Percentiles rank a stretch among this genome's conserved stretches.
Evolutionary conservation across 2,113 vertebrate genomes (phyloP).

Genomic region (Bambusicola thoracicus): DNA sequence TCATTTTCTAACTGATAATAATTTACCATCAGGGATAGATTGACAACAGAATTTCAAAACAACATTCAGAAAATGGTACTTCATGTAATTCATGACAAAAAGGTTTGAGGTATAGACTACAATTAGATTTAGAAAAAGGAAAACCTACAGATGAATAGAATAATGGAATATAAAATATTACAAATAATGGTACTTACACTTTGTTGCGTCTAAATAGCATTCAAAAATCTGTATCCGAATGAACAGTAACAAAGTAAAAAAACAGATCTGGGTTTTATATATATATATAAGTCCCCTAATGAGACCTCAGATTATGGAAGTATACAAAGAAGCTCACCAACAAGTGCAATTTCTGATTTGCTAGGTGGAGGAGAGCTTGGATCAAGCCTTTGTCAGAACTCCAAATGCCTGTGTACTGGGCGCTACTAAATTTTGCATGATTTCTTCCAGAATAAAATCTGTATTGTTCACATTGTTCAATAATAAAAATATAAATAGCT

Average conservation of each 20-base stretch:
- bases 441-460: neutral
- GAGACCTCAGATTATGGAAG: neutral
- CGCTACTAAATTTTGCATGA: neutral
- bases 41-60: neutral
- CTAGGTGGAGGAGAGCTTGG: neutral
- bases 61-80: neutral
- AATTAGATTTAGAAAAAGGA: neutral
- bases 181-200: neutral
- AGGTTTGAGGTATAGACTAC: neutral
- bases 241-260: neutral
- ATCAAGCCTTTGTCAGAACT: neutral
- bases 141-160: neutral
- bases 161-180: neutral
- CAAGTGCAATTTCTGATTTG: neutral
- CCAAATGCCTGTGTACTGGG: neutral
- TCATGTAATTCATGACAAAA: neutral
- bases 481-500: neutral
- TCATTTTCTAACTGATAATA: conserved; percentile 11
- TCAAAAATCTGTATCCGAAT: neutral
- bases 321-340: neutral
- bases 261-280: neutral
- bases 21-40: neutral
- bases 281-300: neutral
- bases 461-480: neutral
- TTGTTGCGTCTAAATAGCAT: neutral